Evolutionary conservation across 2,113 vertebrate genomes (phyloP), one percentile per base, ranked within the genome.

Genomic region (Neofelis nebulosa): DNA sequence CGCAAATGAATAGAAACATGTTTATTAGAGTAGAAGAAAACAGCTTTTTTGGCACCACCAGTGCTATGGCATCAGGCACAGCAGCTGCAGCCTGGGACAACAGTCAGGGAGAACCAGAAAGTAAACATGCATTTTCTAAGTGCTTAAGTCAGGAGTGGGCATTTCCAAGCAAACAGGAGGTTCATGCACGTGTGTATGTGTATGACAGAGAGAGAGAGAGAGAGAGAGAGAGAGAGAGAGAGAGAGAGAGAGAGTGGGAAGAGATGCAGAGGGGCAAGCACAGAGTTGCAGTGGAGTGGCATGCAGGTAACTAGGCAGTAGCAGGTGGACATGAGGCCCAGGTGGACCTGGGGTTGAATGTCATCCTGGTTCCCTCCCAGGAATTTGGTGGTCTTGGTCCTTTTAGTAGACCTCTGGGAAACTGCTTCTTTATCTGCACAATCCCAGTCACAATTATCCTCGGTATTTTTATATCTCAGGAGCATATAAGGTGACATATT

Each of bases 11-110:
- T 69, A 92, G 87, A 91, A 98, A 74, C 92, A 83, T 85, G 91
- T 97, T 96, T 96, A 86, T 96, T 86, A 71, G 68, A 96, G 94
- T 91, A 61, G 95, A 96, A 91, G 95, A 79, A 92, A 96, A 87
- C 91, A 95, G 94, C 85, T 88, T 95, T 96, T 96, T 96, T 97
- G 96, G 97, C 88, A 74, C 50, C 4, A 29, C 66, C 41, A 29
- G 45, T 4, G 15, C 8, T 41, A 0, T 68, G 45, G 66, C 69
- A 73, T 96, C 27, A 57, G 92, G 84, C 68, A 2, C 7, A 50
- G 38, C 96, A 94, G 83, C 96, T 97, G 92, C 33, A 91, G 88
- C 76, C 66, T 55, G 80, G 76, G 91, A 94, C 82, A 48, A 7
- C 76, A 73, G 80, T 76, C 94, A 25, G 79, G 33, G 61, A 41